Base-by-base conservation (phyloP, 1,140 invertebrate genomes). In the Danaus plexippus region DNA sequence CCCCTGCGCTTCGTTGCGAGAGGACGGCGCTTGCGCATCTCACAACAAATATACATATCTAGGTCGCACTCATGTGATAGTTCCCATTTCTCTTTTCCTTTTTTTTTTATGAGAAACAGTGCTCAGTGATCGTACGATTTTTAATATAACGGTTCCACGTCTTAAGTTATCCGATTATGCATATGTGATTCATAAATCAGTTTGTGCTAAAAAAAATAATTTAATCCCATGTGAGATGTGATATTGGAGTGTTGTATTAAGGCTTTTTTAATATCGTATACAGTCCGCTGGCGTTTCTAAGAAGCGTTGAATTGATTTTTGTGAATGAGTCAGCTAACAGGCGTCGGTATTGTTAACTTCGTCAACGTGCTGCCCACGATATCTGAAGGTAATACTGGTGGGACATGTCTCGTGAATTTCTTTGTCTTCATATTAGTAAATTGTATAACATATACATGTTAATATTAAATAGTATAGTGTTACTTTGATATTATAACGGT, bases 271-370 rank as follows among this genome's bases (percentile, higher is more conserved):
- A 67, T 69, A 52, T 57, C 66, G 72, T 60, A 64, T 66, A 66
- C 58, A 66, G 66, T 69, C 68, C 55, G 64, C 61, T 62, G 61
- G 66, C 67, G 67, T 69, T 75, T 76, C 70, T 77, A 51, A 61
- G 68, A 71, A 75, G 72, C 68, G 65, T 60, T 59, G 61, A 76
- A 70, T 76, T 74, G 66, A 67, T 77, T 80, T 32, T 78, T 84
- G 74, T 84, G 80, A 84, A 86, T 86, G 83, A 86, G 80, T 86
- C 80, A 86, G 70, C 73, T 84, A 77, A 80, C 80, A 74, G 77
- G 79, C 75, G 83, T 86, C 73, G 80, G 80, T 65, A 84, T 86
- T 77, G 83, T 86, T 73, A 86, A 77, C 72, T 73, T 83, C 70
- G 83, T 84, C 72, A 86, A 83, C 83, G 83, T 83, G 73, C 73